Base-by-base conservation (phyloP, 2,113 vertebrate species). In the Tyrannus savana region DNA sequence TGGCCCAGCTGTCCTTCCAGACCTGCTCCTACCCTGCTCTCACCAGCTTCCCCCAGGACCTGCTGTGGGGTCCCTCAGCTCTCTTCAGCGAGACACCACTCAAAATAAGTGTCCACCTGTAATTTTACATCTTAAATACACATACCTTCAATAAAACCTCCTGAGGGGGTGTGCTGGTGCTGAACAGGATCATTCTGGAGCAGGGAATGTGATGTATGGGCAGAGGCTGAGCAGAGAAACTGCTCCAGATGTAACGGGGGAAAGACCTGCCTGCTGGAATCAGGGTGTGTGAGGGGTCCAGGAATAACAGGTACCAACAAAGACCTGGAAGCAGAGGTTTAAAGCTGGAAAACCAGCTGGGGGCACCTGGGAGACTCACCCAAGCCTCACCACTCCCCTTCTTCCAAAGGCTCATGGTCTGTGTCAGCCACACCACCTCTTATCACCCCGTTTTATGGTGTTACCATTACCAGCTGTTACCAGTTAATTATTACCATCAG, bases 231-330 rank as follows among this genome's bases (percentile, higher is more conserved):
- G 56, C 62, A 50, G 35, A 28, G 15, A 50, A 66, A 33, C 18
- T 3, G 1, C 0, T 64, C 5, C 6, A 4, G 35, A 14, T 4
- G 0, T 2, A 19, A 10, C 6, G 6, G 42, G 4, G 8, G 6
- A 27, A 37, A 15, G n/a, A 9, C 14, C 15, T 14, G 3, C 11
- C 47, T 23, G 33, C 9, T 59, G 8, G 7, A 23, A 8, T 6
- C 1, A 12, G 10, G 35, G 15, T 44, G 8, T 5, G 3, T 0
- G 1, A 41, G 49, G 4, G 14, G 1, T 18, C 23, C 23, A 12
- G 18, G 28, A 44, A 14, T 14, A 41, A 3, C 1, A 7, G 2
- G 2, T 1, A 1, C 1, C 9, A 12, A 0, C 0, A 0, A 37
- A 50, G 37, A 44, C 15, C 21, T 14, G 2, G 7, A 12, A 68